Evolutionary conservation across 2,888 invertebrate species (phyloP).

Genomic region (Apomyelois bistriatella): DNA sequence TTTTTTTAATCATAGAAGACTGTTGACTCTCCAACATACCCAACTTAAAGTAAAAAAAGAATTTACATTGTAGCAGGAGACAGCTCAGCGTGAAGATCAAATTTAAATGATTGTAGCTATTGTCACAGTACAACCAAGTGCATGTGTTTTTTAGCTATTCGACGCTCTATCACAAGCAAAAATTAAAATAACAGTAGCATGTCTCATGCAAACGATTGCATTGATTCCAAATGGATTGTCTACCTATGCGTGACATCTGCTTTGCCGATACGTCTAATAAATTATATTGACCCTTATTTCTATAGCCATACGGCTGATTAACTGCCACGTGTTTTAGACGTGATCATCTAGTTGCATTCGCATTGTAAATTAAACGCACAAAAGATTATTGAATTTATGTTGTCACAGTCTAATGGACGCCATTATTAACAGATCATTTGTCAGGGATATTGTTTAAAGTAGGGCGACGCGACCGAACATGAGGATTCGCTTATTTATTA

Average conservation of each 20-base stretch:
- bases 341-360: conserved; percentile 35
- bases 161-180: not conserved
- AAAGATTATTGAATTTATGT: conserved; percentile 50
- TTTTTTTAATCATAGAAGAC: no score
- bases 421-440: conserved; percentile 44
- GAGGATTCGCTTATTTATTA: conserved; percentile 13
- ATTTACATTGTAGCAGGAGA: no score
- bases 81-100: not conserved
- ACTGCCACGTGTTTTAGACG: conserved; percentile 29
- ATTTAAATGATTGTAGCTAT: not conserved
- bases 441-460: conserved; percentile 37
- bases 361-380: conserved; percentile 30
- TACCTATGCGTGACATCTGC: conserved; percentile 11
- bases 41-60: no score
- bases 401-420: conserved; percentile 47
- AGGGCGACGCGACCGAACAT: conserved; percentile 25
- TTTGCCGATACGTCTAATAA: not conserved
- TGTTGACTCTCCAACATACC: no score
- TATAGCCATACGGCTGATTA: conserved; percentile 14
- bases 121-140: no score
- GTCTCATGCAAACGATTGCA: conserved; percentile 7
- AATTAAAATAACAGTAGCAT: conserved; percentile 3
- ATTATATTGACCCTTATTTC: not conserved
- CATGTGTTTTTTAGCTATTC: not conserved
- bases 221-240: conserved; percentile 8